Conservation (phyloP, 2,797 vertebrate genomes). For the Acipenser oxyrinchus region DNA sequence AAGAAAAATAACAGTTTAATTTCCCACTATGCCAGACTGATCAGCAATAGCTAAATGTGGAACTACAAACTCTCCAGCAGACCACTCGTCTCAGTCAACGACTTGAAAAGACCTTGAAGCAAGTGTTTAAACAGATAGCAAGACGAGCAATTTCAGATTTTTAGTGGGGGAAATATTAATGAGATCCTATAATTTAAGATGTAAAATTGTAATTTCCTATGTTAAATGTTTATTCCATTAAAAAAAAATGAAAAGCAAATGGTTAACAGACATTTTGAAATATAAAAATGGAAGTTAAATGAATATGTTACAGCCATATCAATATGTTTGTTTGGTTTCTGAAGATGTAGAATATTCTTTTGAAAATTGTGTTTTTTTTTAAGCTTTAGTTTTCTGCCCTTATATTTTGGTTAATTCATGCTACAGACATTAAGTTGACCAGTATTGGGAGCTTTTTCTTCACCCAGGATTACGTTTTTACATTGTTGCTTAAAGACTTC, state of each 20-base stretch:
- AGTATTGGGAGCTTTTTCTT: conserved; percentile 1
- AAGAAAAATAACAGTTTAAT: conserved; percentile 44
- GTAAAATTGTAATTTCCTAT: conserved; percentile 35
- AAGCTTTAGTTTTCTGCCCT: conserved; percentile 16
- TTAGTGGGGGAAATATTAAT: conserved; percentile 26
- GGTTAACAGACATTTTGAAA: conserved; percentile 51
- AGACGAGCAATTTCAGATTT: conserved; percentile 25
- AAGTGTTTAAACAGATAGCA: conserved; percentile 37
- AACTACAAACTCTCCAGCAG: conserved; percentile 31
- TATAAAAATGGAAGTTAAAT: conserved; percentile 47
- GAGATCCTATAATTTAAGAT: conserved; percentile 45
- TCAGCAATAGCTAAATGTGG: not conserved
- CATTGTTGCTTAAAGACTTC: conserved; percentile 74
- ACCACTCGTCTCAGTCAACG: conserved; percentile 41
- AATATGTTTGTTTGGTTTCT: conserved; percentile 52
- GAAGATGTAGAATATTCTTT: conserved; percentile 60
- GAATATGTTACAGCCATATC: conserved; percentile 71
- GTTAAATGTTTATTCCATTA: conserved; percentile 30
- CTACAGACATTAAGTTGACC: conserved; percentile 7
- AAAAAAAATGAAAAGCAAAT: conserved; percentile 27
- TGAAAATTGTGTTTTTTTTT: conserved; percentile 1
- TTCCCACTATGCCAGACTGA: conserved; percentile 21
- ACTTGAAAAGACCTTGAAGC: conserved; percentile 49
- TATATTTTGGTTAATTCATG: not conserved
- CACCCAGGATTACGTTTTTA: conserved; percentile 70